Base-by-base conservation (phyloP, 2,888 invertebrate species). In the Maniola hyperantus region DNA sequence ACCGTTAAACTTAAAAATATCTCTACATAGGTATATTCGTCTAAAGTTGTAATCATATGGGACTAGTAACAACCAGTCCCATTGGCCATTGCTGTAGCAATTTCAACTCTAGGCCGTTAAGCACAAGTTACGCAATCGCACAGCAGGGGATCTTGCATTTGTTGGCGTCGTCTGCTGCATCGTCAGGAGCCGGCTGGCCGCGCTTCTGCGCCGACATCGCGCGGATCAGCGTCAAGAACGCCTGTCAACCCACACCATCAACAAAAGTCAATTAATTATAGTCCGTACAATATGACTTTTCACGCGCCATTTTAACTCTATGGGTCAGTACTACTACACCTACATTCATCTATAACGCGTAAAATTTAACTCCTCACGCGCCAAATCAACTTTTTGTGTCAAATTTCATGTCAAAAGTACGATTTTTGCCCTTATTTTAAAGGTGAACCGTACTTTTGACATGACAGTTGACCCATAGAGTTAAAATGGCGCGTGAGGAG, bases 141-240 rank as follows among this genome's bases (percentile, higher is more conserved):
- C 89, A 89, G 77, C 88, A 88, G 2, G 79, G 71, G 20, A 72
- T 66, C 36, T 65, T 64, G 76, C 79, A 79, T 61, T 69, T 69
- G 62, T 73, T 70, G 67, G 73, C 71, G 54, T 71, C 72, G 6
- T 76, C 77, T 33, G 66, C 46, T 18, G 69, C 70, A 61, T 73
- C 69, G 4, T 72, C 76, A 8, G 73, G 76, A 10, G 72, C 74
- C 7, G 75, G 73, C 70, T 78, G 78, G 1, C 84, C 87, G 11
- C 76, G 75, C 84, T 90, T 90, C 75, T 77, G 79, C 59, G 82
- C 81, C 65, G 91, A 89, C 84, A 89, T 84, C 71, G 85, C 80
- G 42, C 88, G 84, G 76, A 86, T 86, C 74, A 91, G 82, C 64
- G 80, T 78, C 81, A 90, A 79, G 85, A 91, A 91, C 59, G 87